Evolutionary conservation across 2,797 vertebrate species (phyloP), one percentile per base, ranked within the genome.

Genomic region (Microchirus variegatus): DNA sequence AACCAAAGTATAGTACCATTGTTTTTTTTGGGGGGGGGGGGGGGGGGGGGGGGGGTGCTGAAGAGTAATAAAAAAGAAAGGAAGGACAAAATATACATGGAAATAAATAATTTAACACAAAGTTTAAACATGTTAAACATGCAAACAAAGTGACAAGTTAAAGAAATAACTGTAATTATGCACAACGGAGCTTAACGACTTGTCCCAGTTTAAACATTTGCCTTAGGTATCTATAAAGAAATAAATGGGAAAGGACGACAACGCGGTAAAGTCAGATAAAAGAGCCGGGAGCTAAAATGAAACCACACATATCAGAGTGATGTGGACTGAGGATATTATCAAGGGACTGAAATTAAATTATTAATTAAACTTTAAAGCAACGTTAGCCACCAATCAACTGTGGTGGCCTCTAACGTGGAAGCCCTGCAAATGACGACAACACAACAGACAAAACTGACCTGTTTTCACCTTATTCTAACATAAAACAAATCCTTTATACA

Each of bases 61-160:
- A 13, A 37, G 52, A 37, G 38, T n/a, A 5, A 53, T 26, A 63
- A 63, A 68, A 56, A 75, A 58, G 44, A 67, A 59, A 69, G 55
- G 67, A 53, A 22, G 22, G 22, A 22, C 22, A 22, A 43, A 72
- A 68, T 43, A 84, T 59, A 80, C 66, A 80, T 66, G 68, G 74
- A 89, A 87, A 90, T 90, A 90, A 89, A 91, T 91, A 90, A 79
- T 81, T 78, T 63, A 60, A 83, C 70, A 76, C 69, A 82, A 78
- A 81, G 70, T 68, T 66, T 63, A 70, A 53, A 40, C 12, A 38
- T 53, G 53, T 79, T 75, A 77, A 85, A 89, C 87, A 90, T 90
- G 89, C 87, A 79, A 80, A 81, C 70, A 77, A 82, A 73, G 44
- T 53, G 75, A 85, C 59, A 75, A 70, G 82, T 68, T 63, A 57